These are phyloP conservation scores for Tangara arthus DNA, from an alignment of 2,797 vertebrate species.

Conservation along the genomic window DNA sequence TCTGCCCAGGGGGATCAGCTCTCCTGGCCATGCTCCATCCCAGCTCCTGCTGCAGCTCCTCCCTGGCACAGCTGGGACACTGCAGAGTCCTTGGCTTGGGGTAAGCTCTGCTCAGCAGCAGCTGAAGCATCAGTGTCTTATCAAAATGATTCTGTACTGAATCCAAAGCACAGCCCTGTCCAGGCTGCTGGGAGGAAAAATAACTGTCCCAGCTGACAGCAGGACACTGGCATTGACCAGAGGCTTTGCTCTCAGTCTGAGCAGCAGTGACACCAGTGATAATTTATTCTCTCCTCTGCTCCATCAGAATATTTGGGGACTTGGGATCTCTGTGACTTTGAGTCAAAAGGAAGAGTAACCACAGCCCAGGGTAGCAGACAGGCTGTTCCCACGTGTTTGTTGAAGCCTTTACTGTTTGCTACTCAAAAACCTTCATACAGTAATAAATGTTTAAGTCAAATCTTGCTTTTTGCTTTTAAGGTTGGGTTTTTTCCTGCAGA, in stretches of 20 bases:
- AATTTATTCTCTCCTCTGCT: background rate
- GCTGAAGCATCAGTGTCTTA: background rate
- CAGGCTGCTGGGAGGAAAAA: background rate
- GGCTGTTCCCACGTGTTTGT: background rate
- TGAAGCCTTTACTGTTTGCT: background rate
- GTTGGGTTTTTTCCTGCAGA: background rate
- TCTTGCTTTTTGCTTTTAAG: conserved; percentile 10
- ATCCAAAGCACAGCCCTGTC: background rate
- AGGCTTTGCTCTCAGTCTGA: background rate
- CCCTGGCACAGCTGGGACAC: background rate
- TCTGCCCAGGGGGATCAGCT: background rate
- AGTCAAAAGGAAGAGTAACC: background rate
- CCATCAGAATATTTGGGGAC: background rate
- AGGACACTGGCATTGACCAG: background rate
- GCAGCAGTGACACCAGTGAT: background rate
- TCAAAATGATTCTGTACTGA: background rate
- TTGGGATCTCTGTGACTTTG: background rate
- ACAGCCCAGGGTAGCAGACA: background rate
- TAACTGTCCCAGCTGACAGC: background rate
- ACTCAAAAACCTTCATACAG: background rate
- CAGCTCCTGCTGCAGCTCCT: background rate
- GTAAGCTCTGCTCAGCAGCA: background rate
- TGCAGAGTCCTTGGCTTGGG: background rate
- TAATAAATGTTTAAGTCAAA: background rate
- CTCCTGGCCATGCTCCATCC: background rate